Conservation (phyloP, 2,888 invertebrate species). For the Platerodrilus igneus region DNA sequence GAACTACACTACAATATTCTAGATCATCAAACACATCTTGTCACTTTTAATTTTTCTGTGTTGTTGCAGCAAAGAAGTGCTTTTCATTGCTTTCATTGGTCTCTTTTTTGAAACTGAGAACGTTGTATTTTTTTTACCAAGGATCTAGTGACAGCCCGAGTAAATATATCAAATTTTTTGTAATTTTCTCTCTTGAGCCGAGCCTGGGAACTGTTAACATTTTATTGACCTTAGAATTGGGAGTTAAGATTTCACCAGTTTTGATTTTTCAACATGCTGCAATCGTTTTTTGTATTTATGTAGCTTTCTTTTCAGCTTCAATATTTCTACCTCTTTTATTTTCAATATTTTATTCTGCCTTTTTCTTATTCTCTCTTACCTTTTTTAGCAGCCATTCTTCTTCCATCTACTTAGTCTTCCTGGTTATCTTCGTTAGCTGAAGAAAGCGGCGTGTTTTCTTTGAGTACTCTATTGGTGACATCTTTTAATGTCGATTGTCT, state of each 20-base stretch:
- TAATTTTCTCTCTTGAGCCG: no score
- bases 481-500: slow-evolving; percentile 5
- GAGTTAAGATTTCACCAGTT: not conserved
- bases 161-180: no score
- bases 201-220: not conserved
- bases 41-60: no score
- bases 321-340: slow-evolving; percentile 9
- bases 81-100: slow-evolving; percentile 21
- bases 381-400: slow-evolving; percentile 1
- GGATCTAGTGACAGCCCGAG: slow-evolving; percentile 11
- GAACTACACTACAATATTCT: not conserved
- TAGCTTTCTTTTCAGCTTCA: slow-evolving; percentile 4
- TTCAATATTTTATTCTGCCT: no score
- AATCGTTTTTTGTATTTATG: slow-evolving; percentile 1
- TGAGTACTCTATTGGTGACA: no score
- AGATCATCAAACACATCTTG: no score
- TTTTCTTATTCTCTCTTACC: slow-evolving; percentile 2
- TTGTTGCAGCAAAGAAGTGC: no score
- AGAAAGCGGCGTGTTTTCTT: not conserved
- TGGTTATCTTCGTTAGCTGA: not conserved
- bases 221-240: not conserved
- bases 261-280: slow-evolving; percentile 1
- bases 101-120: no score
- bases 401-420: not conserved
- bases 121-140: slow-evolving; percentile 14